phyloP scores from a whole-genome alignment of 2,797 vertebrate species.

The Clarias laeviceps region DNA sequence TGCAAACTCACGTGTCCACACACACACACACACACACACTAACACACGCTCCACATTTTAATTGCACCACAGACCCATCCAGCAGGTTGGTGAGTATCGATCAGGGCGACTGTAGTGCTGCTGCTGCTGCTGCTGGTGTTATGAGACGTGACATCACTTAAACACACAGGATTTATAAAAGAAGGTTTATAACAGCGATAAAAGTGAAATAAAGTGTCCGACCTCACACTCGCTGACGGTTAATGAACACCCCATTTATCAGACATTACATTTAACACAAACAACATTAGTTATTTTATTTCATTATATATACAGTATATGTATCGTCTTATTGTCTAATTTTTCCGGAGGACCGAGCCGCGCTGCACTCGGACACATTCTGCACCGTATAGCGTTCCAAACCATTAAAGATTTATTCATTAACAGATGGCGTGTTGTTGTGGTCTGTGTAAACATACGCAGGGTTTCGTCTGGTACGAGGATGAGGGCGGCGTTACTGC shows the following conservation, averaged over 20 bases:
- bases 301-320: no score
- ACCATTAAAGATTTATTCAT: background rate
- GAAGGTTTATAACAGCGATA: no score
- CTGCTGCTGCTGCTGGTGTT: background rate
- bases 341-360: background rate
- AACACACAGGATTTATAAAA: background rate
- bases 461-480: background rate
- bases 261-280: background rate
- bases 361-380: background rate
- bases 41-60: background rate
- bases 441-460: background rate
- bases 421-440: background rate
- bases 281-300: background rate
- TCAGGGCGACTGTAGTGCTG: background rate
- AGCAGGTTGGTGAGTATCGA: constrained; percentile 6
- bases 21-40: no score
- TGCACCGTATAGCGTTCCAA: background rate
- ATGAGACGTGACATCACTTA: background rate
- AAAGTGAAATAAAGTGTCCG: background rate
- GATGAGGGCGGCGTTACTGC: background rate
- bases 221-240: background rate
- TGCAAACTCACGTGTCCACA: background rate
- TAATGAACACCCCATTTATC: background rate
- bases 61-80: background rate
- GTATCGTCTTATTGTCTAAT: no score